phyloP scores from a whole-genome alignment of 2,888 invertebrate genomes.

The Sarcophaga rosellei region DNA sequence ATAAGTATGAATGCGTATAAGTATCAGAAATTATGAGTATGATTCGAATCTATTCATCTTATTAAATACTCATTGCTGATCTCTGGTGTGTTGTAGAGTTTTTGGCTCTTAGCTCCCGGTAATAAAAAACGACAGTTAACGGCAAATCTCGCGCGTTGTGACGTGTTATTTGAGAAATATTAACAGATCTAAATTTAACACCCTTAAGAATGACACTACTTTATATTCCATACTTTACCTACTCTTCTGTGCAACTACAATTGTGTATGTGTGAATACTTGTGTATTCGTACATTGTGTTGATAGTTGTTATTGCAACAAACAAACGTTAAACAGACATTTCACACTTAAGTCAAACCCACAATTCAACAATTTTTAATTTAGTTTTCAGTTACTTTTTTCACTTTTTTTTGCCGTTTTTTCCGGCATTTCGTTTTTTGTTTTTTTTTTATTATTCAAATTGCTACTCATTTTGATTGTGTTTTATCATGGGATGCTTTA shows the following conservation, averaged over 20 bases:
- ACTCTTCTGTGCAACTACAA: neutral
- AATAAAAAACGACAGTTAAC: too few species aligned
- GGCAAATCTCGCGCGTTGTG: too few species aligned
- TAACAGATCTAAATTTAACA: neutral
- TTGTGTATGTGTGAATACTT: neutral
- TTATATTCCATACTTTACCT: neutral
- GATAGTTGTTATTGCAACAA: conserved; percentile 52
- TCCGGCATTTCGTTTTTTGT: too few species aligned
- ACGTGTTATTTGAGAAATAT: too few species aligned
- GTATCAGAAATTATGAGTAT: too few species aligned
- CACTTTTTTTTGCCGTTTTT: conserved; percentile 7
- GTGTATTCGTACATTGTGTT: conserved; percentile 40
- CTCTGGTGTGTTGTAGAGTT: too few species aligned
- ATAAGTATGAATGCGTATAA: too few species aligned
- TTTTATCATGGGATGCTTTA: conserved; percentile 54
- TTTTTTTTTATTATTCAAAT: conserved; percentile 61
- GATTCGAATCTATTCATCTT: too few species aligned
- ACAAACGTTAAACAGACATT: conserved; percentile 67
- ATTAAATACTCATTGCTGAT: too few species aligned
- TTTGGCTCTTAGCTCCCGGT: too few species aligned
- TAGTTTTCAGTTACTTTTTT: conserved; percentile 53
- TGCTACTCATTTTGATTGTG: conserved; percentile 62
- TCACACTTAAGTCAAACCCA: conserved; percentile 64
- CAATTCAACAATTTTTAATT: conserved; percentile 68
- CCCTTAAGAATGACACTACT: conserved; percentile 12